Conservation (phyloP, 2,797 vertebrate species). For the Coilia nasus region DNA sequence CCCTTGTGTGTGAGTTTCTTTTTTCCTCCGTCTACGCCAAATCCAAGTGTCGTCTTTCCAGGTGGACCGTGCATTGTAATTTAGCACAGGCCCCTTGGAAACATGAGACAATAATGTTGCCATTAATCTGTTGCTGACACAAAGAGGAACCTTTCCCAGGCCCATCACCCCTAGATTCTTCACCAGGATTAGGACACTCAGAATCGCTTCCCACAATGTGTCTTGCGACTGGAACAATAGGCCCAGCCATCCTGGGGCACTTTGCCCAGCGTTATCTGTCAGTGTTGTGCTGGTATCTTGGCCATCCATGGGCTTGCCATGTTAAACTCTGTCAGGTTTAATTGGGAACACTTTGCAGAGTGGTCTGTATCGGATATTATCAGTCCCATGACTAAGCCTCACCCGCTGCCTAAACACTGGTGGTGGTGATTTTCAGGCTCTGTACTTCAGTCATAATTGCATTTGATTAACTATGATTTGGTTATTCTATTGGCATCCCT, state of each 20-base stretch:
- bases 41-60: constrained; percentile 27
- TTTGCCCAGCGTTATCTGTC: neutral
- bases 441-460: too few species aligned
- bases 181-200: neutral
- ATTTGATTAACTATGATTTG: too few species aligned
- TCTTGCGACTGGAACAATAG: neutral
- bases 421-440: neutral
- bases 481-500: too few species aligned
- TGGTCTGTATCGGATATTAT: neutral
- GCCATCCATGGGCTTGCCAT: neutral
- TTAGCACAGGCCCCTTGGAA: constrained; percentile 24
- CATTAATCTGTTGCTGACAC: constrained; percentile 19
- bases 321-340: neutral
- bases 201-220: neutral
- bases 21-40: neutral
- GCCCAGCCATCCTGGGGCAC: neutral
- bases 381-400: neutral
- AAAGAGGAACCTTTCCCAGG: constrained; percentile 5
- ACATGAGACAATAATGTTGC: constrained; percentile 1
- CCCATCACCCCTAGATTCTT: neutral
- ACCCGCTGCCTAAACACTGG: neutral
- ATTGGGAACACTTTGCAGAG: constrained; percentile 1
- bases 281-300: neutral
- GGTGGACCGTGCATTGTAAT: constrained; percentile 7
- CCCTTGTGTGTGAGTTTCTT: neutral